A percentile compares a stretch with the other conserved stretches of the same genome.
Evolutionary conservation across 2,888 invertebrate species (phyloP).

Genomic region (Serripes groenlandicus): DNA sequence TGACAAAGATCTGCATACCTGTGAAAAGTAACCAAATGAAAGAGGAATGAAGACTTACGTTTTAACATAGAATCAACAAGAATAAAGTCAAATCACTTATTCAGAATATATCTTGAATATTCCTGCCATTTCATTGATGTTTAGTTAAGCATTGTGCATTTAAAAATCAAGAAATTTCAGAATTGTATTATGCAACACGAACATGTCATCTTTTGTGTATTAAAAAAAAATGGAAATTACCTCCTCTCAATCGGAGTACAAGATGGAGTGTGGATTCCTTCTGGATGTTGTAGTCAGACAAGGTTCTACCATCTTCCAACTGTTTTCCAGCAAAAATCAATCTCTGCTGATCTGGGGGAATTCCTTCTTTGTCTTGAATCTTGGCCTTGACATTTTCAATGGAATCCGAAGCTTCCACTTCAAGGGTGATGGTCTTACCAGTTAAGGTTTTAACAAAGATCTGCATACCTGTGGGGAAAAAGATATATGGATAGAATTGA

Average conservation of each 20-base stretch:
- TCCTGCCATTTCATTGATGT: too few species aligned
- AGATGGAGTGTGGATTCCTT: constrained; percentile 97
- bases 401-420: constrained; percentile 94
- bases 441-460: constrained; percentile 90
- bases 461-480: constrained; percentile 88
- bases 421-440: constrained; percentile 86
- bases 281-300: constrained; percentile 98
- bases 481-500: too few species aligned
- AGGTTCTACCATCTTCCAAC: constrained; percentile 96
- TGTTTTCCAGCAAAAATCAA: constrained; percentile 98
- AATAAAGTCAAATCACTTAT: too few species aligned
- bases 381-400: constrained; percentile 96
- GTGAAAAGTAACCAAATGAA: too few species aligned
- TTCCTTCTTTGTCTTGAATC: constrained; percentile 88
- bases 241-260: constrained; percentile 97
- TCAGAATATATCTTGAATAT: too few species aligned
- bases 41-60: too few species aligned
- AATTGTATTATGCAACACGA: too few species aligned
- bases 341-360: constrained; percentile 93
- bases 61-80: too few species aligned
- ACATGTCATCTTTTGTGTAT: too few species aligned
- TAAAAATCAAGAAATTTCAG: too few species aligned
- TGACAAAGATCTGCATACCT: constrained; percentile 93
- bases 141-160: too few species aligned
- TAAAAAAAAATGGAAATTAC: too few species aligned